A percentile compares a stretch with the other conserved stretches of the same genome.
These are phyloP conservation scores for Phalloptychus januarius DNA, from an alignment of 2,797 vertebrate genomes.

Conservation along the genomic window DNA sequence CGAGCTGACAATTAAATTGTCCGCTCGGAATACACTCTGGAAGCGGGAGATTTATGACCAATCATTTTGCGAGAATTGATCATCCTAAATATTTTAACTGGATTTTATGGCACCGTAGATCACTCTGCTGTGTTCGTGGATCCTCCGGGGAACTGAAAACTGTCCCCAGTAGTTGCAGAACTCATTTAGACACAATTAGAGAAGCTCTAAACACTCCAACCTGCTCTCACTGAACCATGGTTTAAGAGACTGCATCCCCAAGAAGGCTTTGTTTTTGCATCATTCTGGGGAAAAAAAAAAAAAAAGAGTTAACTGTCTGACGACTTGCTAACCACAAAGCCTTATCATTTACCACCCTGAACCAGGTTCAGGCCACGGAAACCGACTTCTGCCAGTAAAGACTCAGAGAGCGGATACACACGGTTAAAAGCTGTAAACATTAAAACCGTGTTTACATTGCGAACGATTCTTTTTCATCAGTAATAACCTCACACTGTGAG, in stretches of 20 bases:
- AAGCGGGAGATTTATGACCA: constrained; percentile 63
- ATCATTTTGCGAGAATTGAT: constrained; percentile 68
- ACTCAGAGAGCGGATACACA: constrained; percentile 41
- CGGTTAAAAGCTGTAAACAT: constrained; percentile 64
- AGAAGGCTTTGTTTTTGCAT: constrained; percentile 17
- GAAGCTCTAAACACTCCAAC: constrained; percentile 39
- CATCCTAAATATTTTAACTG: constrained; percentile 65
- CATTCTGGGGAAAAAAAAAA: constrained; percentile 14
- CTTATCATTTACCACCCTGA: constrained; percentile 16
- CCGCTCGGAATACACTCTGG: constrained; percentile 62
- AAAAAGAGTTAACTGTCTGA: constrained; percentile 6
- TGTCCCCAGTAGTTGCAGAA: constrained; percentile 71
- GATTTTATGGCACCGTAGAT: constrained; percentile 69
- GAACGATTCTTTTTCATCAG: constrained; percentile 66
- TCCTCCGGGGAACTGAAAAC: constrained; percentile 42
- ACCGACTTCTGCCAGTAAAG: constrained; percentile 24
- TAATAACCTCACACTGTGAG: constrained; percentile 71
- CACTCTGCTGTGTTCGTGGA: constrained; percentile 50
- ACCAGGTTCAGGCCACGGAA: constrained; percentile 15
- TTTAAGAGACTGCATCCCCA: constrained; percentile 8
- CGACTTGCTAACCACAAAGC: constrained; percentile 26
- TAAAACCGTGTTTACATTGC: constrained; percentile 57
- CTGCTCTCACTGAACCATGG: constrained; percentile 18
- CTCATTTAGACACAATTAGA: constrained; percentile 69
- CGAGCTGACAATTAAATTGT: constrained; percentile 75